Conservation (phyloP, 2,797 vertebrate genomes). For the Leuciscus waleckii region DNA sequence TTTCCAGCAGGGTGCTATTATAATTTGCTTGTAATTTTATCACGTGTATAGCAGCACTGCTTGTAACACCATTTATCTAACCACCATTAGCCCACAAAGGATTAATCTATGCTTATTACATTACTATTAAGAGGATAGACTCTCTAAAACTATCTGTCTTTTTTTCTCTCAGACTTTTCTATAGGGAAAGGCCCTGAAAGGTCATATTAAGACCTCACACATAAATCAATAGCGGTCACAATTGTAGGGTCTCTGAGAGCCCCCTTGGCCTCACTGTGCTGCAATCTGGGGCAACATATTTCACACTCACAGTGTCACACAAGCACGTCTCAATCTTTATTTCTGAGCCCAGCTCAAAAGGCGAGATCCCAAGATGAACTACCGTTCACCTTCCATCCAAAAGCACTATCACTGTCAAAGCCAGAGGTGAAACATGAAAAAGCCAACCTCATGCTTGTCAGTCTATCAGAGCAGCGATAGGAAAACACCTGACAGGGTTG, state of each 20-base stretch:
- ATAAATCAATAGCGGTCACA: constrained; percentile 50
- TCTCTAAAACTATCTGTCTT: constrained; percentile 18
- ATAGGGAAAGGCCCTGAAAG: constrained; percentile 33
- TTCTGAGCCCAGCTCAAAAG: constrained; percentile 18
- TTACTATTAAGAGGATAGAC: constrained; percentile 17
- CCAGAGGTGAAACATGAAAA: constrained; percentile 45
- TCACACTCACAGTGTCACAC: constrained; percentile 22
- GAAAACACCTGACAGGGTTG: constrained; percentile 22
- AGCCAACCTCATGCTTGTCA: constrained; percentile 39
- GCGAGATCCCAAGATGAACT: constrained; percentile 43
- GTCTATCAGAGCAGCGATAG: constrained; percentile 12
- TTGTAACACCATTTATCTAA: constrained; percentile 27
- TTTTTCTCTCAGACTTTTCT: constrained; percentile 34
- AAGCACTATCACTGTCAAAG: constrained; percentile 48
- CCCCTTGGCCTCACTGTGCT: not conserved
- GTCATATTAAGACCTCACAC: constrained; percentile 39
- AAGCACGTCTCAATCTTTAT: constrained; percentile 44
- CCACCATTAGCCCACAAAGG: not conserved
- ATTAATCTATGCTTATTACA: constrained; percentile 36
- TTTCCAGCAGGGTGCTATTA: constrained; percentile 14
- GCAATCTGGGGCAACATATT: constrained; percentile 4
- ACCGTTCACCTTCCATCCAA: constrained; percentile 26
- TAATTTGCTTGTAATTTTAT: constrained; percentile 20
- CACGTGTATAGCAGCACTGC: not conserved
- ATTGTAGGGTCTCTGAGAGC: constrained; percentile 17